Base-by-base conservation (phyloP, 2,113 vertebrate species). In the Pungitius pungitius region DNA sequence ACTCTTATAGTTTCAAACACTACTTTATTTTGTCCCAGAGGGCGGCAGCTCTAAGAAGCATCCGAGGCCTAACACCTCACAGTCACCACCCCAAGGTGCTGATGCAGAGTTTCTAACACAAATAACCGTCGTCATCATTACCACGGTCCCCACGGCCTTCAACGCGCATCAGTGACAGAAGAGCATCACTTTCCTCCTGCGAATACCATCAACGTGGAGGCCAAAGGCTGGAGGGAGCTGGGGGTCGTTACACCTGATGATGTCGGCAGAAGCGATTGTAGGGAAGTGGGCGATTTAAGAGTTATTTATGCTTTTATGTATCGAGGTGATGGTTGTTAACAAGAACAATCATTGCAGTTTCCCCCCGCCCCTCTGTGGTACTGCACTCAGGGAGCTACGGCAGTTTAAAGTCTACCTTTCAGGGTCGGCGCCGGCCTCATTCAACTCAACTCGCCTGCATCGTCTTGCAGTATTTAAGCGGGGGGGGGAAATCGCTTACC, bases 161-260 rank as follows among this genome's bases (percentile, higher is more conserved):
- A 55, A 55, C 55, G 74, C 47, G 63, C 76, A 73, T 86, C 81
- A 74, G 66, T 80, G 73, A 69, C 54, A 51, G 68, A 63, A 33
- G 6, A 79, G 75, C 73, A 80, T 85, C 75, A 8, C 65, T 59
- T 73, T 56, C 64, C 12, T 67, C n/a, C 43, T 68, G 71, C 72
- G 81, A 49, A 54, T 52, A 37, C 49, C 33, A 5, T 75, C 70
- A 78, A 11, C 12, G 12, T 52, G 45, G 26, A 55, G 75, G 66
- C 81, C 73, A 59, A 35, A 82, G 58, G 82, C 67, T 26, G 69
- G 33, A 5, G 43, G 67, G 73, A 77, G 64, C 45, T 73, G 61
- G 47, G 37, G 56, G 52, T 69, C 55, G 14, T 75, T 85, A 45
- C 68, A 71, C 39, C 55, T 73, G 71, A 69, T 83, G 63, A 45